Evolutionary conservation across 2,888 invertebrate species (phyloP).

Genomic region (Chrysomela aeneicollis): DNA sequence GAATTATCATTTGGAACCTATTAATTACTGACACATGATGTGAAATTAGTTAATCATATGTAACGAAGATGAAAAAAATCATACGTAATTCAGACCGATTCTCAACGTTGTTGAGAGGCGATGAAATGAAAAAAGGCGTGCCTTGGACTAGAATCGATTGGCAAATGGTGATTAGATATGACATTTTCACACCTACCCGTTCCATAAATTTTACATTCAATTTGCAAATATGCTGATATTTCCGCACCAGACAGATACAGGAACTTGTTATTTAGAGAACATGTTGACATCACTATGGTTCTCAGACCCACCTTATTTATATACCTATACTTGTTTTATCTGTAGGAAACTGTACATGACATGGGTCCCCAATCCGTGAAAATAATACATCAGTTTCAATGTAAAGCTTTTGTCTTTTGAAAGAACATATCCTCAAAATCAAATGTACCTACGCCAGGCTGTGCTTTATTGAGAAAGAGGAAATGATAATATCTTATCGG

Average conservation of each 20-base stretch:
- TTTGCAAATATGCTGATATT: slow-evolving; percentile 2
- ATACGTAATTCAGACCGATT: neutral
- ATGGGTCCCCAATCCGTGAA: no score
- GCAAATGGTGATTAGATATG: neutral
- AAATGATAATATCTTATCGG: no score
- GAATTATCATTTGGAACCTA: neutral
- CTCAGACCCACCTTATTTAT: no score
- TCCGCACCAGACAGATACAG: neutral
- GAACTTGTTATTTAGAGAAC: neutral
- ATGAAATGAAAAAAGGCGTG: neutral
- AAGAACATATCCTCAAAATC: no score
- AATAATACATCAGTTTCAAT: no score
- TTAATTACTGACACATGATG: slow-evolving; percentile 1
- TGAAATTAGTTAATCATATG: slow-evolving; percentile 1
- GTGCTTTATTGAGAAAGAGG: no score
- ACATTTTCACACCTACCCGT: slow-evolving; percentile 3
- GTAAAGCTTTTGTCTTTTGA: no score
- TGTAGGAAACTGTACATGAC: no score
- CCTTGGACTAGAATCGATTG: neutral
- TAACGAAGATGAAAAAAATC: neutral
- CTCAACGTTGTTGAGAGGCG: neutral
- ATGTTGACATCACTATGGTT: neutral
- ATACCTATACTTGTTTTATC: no score
- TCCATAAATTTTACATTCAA: slow-evolving; percentile 2
- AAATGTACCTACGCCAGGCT: no score